phyloP scores from a whole-genome alignment of 2,888 invertebrate genomes.

The Drosophila borborema region DNA sequence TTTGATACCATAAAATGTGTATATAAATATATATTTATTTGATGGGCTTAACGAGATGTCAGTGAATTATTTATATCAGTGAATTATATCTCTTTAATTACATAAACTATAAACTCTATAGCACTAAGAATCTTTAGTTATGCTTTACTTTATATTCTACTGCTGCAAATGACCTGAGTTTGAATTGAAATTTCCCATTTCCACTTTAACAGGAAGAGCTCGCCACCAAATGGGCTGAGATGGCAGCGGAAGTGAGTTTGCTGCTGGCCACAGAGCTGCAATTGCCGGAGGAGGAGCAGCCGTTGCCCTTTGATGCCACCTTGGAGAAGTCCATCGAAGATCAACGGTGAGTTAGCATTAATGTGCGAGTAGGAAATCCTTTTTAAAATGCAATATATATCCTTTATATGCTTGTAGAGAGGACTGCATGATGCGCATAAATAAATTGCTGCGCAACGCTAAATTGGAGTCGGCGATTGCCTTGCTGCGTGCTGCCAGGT shows the following conservation, averaged over 20 bases:
- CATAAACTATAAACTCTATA: neutral
- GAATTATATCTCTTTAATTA: neutral
- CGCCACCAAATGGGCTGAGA: conserved; percentile 89
- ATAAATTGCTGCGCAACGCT: conserved; percentile 90
- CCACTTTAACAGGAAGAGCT: conserved; percentile 77
- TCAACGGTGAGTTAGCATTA: conserved; percentile 89
- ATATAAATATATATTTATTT: too few species aligned
- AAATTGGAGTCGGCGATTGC: conserved; percentile 92
- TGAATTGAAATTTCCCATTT: neutral
- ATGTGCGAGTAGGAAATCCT: neutral
- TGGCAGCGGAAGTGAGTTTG: conserved; percentile 87
- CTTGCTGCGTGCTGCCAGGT: conserved; percentile 92
- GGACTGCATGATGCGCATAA: conserved; percentile 94
- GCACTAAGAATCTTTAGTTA: neutral
- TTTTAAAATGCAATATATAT: conserved; percentile 12
- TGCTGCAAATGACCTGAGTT: too few species aligned
- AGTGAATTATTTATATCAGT: too few species aligned
- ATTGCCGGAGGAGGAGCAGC: conserved; percentile 86
- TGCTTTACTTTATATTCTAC: neutral
- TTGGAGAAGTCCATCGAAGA: conserved; percentile 94
- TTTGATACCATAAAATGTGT: too few species aligned
- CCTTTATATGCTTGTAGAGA: conserved; percentile 87
- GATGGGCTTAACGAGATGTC: too few species aligned
- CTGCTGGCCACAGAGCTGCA: conserved; percentile 86
- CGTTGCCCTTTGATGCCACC: conserved; percentile 94